phyloP scores from a whole-genome alignment of 2,888 invertebrate genomes.

The Gonocerus acuteangulatus region DNA sequence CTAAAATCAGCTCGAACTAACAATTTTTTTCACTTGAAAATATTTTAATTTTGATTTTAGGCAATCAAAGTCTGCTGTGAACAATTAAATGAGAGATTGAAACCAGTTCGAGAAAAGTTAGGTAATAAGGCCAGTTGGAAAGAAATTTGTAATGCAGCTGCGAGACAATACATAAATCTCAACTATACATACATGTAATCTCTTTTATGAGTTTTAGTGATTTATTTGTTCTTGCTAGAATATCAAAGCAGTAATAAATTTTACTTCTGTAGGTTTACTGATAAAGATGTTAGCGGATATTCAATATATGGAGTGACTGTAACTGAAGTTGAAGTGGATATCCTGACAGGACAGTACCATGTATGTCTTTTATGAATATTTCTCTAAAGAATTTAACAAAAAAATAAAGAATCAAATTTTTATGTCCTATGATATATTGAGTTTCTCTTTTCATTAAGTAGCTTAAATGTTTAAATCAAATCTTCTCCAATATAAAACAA shows the following conservation, averaged over 20 bases:
- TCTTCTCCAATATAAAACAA: too few relatives aligned
- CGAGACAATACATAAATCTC: slow-evolving; percentile 50
- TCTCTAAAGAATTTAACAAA: too few relatives aligned
- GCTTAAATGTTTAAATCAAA: too few relatives aligned
- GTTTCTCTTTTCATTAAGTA: too few relatives aligned
- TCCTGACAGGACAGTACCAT: slow-evolving; percentile 65
- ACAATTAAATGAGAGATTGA: slow-evolving; percentile 52
- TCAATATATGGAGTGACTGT: slow-evolving; percentile 56
- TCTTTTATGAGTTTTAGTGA: too few relatives aligned
- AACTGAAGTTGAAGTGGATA: slow-evolving; percentile 67
- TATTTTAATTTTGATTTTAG: too few relatives aligned
- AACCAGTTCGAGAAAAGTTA: slow-evolving; percentile 38
- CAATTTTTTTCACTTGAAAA: too few relatives aligned
- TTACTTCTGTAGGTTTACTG: slow-evolving; percentile 30
- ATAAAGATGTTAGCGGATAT: slow-evolving; percentile 49
- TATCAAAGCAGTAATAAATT: too few relatives aligned
- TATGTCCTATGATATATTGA: too few relatives aligned
- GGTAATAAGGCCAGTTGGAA: slow-evolving; percentile 36
- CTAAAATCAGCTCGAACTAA: too few relatives aligned
- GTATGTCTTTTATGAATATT: slow-evolving; percentile 28
- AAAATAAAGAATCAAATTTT: too few relatives aligned
- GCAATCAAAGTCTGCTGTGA: slow-evolving; percentile 59
- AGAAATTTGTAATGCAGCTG: slow-evolving; percentile 49
- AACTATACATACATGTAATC: slow-evolving; percentile 56
- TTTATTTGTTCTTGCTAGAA: too few relatives aligned